Percentiles rank a stretch among this genome's conserved stretches.
phyloP scores from a whole-genome alignment of 1,140 invertebrate genomes.

The Ptiloglossa arizonensis region DNA sequence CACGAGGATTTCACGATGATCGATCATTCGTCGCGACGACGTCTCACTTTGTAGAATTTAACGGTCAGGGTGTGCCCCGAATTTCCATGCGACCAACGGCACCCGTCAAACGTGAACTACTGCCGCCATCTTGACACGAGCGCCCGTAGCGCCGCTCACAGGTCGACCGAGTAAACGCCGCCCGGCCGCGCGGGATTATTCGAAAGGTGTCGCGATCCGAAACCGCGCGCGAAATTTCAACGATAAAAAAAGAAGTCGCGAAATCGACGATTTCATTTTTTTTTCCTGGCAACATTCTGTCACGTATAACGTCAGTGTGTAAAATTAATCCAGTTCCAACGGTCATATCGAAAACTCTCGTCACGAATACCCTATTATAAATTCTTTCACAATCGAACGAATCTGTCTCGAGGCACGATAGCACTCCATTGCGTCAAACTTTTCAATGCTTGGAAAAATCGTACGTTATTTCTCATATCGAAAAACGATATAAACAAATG shows the following conservation, averaged over 20 bases:
- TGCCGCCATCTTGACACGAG: conserved; percentile 67
- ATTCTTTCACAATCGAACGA: neutral
- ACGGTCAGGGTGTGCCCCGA: conserved; percentile 59
- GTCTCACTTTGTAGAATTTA: conserved; percentile 54
- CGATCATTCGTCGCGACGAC: conserved; percentile 31
- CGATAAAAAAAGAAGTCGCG: neutral
- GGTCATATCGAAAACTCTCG: too few species aligned
- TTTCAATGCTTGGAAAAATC: neutral
- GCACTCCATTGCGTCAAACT: neutral
- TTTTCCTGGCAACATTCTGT: neutral
- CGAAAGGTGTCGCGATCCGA: neutral
- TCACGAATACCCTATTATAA: neutral
- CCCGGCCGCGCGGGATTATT: neutral
- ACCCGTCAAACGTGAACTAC: conserved; percentile 70
- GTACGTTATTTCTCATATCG: too few species aligned
- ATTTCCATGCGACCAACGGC: conserved; percentile 65
- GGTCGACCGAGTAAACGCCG: neutral
- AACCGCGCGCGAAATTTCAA: neutral
- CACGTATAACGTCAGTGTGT: neutral
- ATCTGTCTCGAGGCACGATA: neutral
- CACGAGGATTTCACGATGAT: conserved; percentile 31
- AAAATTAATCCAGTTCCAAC: neutral
- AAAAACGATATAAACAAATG: neutral
- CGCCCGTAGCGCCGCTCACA: neutral
- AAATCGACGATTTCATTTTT: neutral